Evolutionary conservation across 2,797 vertebrate genomes (phyloP), one percentile per base, ranked within the genome.

Genomic region (Sternotherus odoratus): DNA sequence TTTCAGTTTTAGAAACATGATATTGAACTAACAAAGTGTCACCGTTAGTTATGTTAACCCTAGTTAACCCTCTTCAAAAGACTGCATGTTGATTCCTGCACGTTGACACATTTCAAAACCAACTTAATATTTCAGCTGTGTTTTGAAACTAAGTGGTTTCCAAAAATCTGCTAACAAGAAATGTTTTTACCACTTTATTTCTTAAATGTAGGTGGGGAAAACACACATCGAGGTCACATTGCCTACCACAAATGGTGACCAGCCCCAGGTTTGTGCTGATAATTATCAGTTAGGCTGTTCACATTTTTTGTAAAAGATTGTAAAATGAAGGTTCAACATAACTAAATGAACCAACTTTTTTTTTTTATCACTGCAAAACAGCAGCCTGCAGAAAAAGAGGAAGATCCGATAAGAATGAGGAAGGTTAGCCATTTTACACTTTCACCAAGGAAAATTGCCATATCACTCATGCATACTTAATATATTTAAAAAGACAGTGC

Each of bases 331-430:
- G 95, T 97, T 96, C 93, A 80, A 84, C 12, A 1, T 60, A 97
- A 85, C 95, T 93, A 91, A 97, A 84, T 95, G 87, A 97, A 93
- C 93, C 97, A 97, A 97, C 95, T 85, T 89, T 56, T 91, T 92
- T 93, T 87, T 96, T 97, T 97, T 94, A 97, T 97, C 97, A 97
- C 95, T 95, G 95, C 96, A 96, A 95, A 97, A 95, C 98, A 98
- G 98, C 98, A 98, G 96, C 98, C 98, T 97, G 98, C 98, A 97
- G 98, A 98, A 97, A 99, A 98, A 97, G 98, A 98, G 97, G 98
- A 98, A 97, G 99, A 99, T 89, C 97, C 98, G 97, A 98, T 99
- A 98, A 99, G 99, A 98, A 98, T 99, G 98, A 99, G 99, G 98
- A 99, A 99, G 99, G 99, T 99, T 98, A 99, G 99, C 97, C 90